Evolutionary conservation across 2,113 vertebrate species (phyloP).

Genomic region (Albula glossodonta): DNA sequence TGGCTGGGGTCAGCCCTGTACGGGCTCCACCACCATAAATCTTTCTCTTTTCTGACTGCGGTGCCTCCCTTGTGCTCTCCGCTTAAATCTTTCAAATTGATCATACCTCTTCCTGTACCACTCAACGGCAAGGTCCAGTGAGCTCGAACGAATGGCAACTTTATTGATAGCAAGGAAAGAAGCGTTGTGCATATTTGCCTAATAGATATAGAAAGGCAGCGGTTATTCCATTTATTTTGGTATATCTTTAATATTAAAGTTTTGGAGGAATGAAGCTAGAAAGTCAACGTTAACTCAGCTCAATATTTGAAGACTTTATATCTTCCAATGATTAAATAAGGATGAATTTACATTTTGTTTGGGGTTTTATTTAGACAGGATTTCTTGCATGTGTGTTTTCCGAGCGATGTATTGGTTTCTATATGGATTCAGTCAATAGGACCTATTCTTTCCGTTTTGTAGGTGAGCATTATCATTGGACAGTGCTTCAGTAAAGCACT

Average conservation of each 20-base stretch:
- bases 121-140: background rate
- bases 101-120: background rate
- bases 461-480: background rate
- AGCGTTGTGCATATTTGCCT: background rate
- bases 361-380: background rate
- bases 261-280: background rate
- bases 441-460: background rate
- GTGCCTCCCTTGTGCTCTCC: background rate
- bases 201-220: background rate
- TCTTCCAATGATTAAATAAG: background rate
- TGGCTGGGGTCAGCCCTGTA: slow-evolving; percentile 15
- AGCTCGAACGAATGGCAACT: background rate
- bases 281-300: background rate
- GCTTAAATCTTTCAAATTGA: background rate
- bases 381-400: background rate
- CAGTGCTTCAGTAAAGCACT: background rate
- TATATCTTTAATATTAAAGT: background rate
- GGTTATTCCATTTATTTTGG: background rate
- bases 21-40: background rate
- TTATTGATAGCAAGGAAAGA: background rate
- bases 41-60: background rate
- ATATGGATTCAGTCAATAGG: background rate
- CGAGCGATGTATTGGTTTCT: background rate
- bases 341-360: background rate
- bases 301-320: background rate